These are phyloP conservation scores for Diploscapter pachys DNA, from an alignment of 1,140 invertebrate genomes.

Conservation along the genomic window DNA sequence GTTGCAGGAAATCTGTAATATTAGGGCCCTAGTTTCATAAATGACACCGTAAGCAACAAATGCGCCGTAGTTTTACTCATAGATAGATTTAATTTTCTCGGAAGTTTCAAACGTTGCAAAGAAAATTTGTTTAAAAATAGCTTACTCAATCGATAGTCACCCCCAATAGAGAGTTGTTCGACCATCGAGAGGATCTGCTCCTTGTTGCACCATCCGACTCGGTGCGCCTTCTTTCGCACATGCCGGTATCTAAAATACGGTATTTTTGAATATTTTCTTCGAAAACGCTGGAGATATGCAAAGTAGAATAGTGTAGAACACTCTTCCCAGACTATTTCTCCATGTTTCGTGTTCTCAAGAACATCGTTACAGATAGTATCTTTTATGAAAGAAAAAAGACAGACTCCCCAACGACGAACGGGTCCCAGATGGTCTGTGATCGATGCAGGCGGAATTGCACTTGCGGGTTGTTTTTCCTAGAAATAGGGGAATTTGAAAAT, in stretches of 20 bases:
- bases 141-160: conserved; percentile 46
- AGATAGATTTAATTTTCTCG: no score
- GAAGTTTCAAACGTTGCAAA: no score
- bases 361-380: no score
- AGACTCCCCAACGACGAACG: conserved; percentile 53
- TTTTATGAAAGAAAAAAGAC: conserved; percentile 16
- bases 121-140: neutral
- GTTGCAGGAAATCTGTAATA: no score
- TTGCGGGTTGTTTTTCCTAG: conserved; percentile 54
- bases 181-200: conserved; percentile 51
- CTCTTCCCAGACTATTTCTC: no score
- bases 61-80: no score
- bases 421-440: conserved; percentile 46
- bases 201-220: conserved; percentile 41
- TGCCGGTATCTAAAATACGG: conserved; percentile 41
- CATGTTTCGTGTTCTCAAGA: no score
- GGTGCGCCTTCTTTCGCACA: conserved; percentile 36
- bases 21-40: no score
- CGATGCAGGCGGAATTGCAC: conserved; percentile 46
- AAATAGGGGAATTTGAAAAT: neutral
- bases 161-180: conserved; percentile 53
- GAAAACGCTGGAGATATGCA: conserved; percentile 41
- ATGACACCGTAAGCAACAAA: no score
- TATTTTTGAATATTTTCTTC: neutral
- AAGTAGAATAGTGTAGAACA: conserved; percentile 3